A percentile compares a stretch with the other conserved stretches of the same genome.
phyloP scores from a whole-genome alignment of 2,888 invertebrate genomes.

The Apamea sordens region DNA sequence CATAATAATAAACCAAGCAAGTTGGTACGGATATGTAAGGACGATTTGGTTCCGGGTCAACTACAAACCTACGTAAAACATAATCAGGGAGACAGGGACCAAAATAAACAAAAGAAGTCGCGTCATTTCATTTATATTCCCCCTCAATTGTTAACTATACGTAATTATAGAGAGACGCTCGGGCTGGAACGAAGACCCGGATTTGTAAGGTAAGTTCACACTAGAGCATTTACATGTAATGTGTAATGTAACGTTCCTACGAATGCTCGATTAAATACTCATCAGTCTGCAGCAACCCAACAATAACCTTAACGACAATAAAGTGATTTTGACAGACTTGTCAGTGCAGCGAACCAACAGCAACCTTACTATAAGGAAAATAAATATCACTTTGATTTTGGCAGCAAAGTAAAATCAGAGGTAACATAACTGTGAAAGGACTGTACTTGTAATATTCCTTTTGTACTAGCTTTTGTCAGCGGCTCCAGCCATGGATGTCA shows the following conservation, averaged over 20 bases:
- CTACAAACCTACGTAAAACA: constrained; percentile 30
- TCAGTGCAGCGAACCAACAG: not conserved
- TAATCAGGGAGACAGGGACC: not conserved
- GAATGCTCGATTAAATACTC: not conserved
- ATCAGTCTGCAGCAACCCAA: not conserved
- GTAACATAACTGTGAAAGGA: not conserved
- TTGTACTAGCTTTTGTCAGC: not conserved
- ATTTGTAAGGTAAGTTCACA: constrained; percentile 28
- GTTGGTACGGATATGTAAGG: not conserved
- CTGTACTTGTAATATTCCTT: not conserved
- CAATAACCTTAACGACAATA: not conserved
- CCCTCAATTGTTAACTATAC: constrained; percentile 46
- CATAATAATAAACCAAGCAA: not conserved
- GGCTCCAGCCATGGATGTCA: too few relatives aligned
- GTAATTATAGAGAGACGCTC: constrained; percentile 51
- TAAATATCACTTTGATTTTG: not conserved
- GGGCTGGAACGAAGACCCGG: not conserved
- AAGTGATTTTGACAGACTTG: not conserved
- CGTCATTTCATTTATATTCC: constrained; percentile 41
- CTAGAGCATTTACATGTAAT: not conserved
- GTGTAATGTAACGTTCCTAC: not conserved
- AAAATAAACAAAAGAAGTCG: constrained; percentile 40
- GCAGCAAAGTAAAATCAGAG: not conserved
- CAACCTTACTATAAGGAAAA: not conserved
- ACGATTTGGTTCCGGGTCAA: not conserved